Conservation (phyloP, 2,797 vertebrate species). For the Botia almorhae region DNA sequence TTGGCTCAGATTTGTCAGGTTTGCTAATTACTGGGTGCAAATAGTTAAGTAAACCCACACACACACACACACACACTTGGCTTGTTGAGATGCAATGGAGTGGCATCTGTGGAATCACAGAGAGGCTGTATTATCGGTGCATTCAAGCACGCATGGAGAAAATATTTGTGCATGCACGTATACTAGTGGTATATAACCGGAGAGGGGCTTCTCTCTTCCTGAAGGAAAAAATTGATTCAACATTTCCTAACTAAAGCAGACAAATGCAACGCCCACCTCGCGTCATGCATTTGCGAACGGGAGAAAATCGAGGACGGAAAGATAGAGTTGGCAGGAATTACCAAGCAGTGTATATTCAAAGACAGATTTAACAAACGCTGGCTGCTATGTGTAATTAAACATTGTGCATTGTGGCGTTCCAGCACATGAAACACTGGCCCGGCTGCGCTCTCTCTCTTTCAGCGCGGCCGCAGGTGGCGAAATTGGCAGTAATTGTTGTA, state of each 20-base stretch:
- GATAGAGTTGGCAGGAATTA: conserved; percentile 27
- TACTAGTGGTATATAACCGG: conserved; percentile 5
- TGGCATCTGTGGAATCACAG: too few relatives aligned
- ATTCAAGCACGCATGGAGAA: neutral
- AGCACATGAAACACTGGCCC: conserved; percentile 67
- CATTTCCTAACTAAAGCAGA: conserved; percentile 57
- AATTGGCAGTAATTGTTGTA: conserved; percentile 83
- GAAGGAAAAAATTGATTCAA: conserved; percentile 7
- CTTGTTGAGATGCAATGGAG: conserved; percentile 33
- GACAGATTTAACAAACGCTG: conserved; percentile 74
- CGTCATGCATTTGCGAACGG: conserved; percentile 18
- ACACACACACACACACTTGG: neutral
- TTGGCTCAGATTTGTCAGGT: too few relatives aligned
- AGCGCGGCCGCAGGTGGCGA: conserved; percentile 76
- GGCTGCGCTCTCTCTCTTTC: conserved; percentile 64
- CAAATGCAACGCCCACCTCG: conserved; percentile 62
- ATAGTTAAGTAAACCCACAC: too few relatives aligned
- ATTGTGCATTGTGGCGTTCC: conserved; percentile 73
- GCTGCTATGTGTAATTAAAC: conserved; percentile 81
- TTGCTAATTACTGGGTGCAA: too few relatives aligned
- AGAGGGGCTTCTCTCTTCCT: too few relatives aligned
- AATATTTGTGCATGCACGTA: conserved; percentile 32
- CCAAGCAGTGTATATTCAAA: conserved; percentile 56
- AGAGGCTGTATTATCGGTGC: too few relatives aligned
- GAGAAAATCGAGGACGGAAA: conserved; percentile 10